Base-by-base conservation (phyloP, 2,113 vertebrate genomes). In the Lophura nycthemera region DNA sequence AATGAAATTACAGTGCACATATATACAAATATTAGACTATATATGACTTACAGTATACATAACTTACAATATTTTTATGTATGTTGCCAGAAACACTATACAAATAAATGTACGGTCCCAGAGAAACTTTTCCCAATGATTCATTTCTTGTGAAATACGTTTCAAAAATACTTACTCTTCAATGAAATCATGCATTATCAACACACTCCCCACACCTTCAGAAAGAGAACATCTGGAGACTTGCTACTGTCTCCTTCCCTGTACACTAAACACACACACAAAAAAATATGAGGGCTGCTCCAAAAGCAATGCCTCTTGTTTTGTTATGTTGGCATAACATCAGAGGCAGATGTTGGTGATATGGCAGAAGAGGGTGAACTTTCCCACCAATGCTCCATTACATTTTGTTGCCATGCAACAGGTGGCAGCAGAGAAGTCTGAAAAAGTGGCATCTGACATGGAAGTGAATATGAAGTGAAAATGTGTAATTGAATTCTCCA, bases 91-190 rank as follows among this genome's bases (percentile, higher is more conserved):
- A 45, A 71, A 92, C 29, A 79, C 36, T 86, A 92, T 89, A 93
- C 69, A 96, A 93, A 94, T 87, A 95, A 83, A 90, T 38, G 69
- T 87, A 95, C 60, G 96, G 90, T 45, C 70, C 11, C 42, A 69
- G 69, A 92, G 79, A 77, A 91, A 89, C 52, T 87, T 87, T 95
- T 94, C 66, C 50, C 81, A 38, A 12, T 90, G 91, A 96, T 97
- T 93, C 96, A 60, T 90, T 92, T 77, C 5, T 30, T 71, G 67
- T 2, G 72, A 93, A 89, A 95, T 94, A 32, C 80, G 70, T 91
- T 94, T 77, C 48, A 83, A 64, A 88, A 78, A 79, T 93, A 89
- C 57, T 89, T 93, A 90, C 82, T 93, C 79, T 92, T 80, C n/a
- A 30, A 83, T 34, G 84, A 90, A 89, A 74, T 13, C 30, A 78